Evolutionary conservation across 2,797 vertebrate genomes (phyloP), one percentile per base, ranked within the genome.

Genomic region (Eulemur mongoz): DNA sequence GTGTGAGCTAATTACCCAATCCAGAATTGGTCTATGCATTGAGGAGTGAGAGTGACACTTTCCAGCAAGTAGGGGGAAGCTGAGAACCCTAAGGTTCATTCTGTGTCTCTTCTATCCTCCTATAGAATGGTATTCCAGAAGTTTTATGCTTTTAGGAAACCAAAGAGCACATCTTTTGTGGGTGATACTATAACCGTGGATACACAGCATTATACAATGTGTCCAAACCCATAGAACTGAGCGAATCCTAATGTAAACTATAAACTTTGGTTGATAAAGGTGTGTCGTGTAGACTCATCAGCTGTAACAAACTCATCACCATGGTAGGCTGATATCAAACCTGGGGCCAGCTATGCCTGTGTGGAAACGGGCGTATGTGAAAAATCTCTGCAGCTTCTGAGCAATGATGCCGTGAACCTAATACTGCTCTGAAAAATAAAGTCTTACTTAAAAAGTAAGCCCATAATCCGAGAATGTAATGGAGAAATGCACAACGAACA

Each of bases 21-120:
- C 69, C 40, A 20, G 20, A 48, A 32, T 4, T 7, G 9, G 27
- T n/a, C 11, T 27, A 5, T 0, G 4, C 10, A 27, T 22, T 38
- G 13, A 15, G 25, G 18, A 38, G 5, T 5, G 10, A 32, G 6
- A 59, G 2, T 18, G 22, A n/a, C 5, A 20, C 22, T 40, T 78
- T 10, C 72, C 9, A 0, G 0, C 15, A 35, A 18, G 59, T 3
- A 10, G 11, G 27, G 15, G 25, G 15, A 72, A n/a, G 40, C 40
- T 2, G 30, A 86, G 25, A 59, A 45, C 30, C 9, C 9, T 1
- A n/a, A 25, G 23, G 23, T 72, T 72, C 38, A 7, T 72, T 43
- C 23, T 40, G 7, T 72, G 43, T 27, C 40, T 72, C 12, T 72
- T 27, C 38, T 72, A 2, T 72, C 12, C 40, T 27, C 40, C 69